Evolutionary conservation across 1,140 invertebrate genomes (phyloP), one percentile per base, ranked within the genome.

Genomic region (Phymastichus coffea): DNA sequence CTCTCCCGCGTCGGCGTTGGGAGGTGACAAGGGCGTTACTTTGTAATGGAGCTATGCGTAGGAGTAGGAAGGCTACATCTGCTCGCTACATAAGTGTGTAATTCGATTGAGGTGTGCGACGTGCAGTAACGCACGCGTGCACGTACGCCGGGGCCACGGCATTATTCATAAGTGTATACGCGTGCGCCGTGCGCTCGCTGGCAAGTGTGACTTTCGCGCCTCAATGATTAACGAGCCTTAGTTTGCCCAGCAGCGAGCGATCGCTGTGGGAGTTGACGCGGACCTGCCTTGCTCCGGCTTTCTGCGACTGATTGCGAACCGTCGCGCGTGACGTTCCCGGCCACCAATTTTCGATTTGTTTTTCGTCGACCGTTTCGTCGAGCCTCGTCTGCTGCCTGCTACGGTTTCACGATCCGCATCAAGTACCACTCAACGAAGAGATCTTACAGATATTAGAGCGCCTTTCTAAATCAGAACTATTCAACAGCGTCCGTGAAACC

Each of bases 1-100:
- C n/a, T n/a, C n/a, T n/a, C 28, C 14, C 4, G 20, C 38, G 10
- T 30, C n/a, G 15, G 8, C 17, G n/a, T 4, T 2, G 40, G 17
- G 40, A 47, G 44, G 28, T 57, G 54, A 57, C 44, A 48, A n/a
- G 44, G n/a, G 1, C n/a, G 40, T 57, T 57, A 57, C 40, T 57
- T 48, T 47, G 10, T 48, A 57, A 57, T 57, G 44, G 23, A 48
- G 3, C 53, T 22, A 37, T 10, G 3, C 30, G n/a, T n/a, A n/a
- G n/a, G n/a, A n/a, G n/a, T n/a, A n/a, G 3, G 12, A 46, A 14
- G 14, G 41, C 6, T 55, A 56, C 53, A 47, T 56, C 41, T 56
- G 53, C 26, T 56, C 22, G 1, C n/a, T n/a, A n/a, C n/a, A n/a
- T n/a, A n/a, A n/a, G n/a, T 17, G 3, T 43, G 35, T 56, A 37